Evolutionary conservation across 2,797 vertebrate species (phyloP), one percentile per base, ranked within the genome.

Genomic region (Hemibagrus guttatus): DNA sequence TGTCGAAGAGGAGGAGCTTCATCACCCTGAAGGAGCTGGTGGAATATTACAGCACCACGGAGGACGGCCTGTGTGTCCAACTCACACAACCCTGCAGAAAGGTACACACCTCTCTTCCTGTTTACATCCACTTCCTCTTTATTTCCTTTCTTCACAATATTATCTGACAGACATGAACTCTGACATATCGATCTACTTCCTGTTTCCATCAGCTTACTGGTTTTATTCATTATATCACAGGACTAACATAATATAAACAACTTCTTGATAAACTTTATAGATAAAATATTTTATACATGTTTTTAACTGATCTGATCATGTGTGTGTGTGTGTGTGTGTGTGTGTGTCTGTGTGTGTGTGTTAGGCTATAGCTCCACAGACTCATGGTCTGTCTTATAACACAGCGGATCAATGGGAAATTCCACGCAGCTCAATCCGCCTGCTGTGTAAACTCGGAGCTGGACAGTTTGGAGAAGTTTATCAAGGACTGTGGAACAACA

Each of bases 361-460:
- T 52, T 75, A 96, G 96, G 86, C 93, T 39, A 92, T 94, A 87
- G 94, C 91, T 26, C 96, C 96, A 4, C 94, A 94, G 87, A 96
- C 96, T 2, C 63, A 91, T 58, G 97, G 98, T 83, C 94, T 99
- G 89, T 98, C 97, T 0, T 98, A 99, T 91, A 95, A 98, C 94
- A 99, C 98, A 0, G 97, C 90, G 52, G 98, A 99, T 94, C 95
- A 97, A 0, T 99, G 98, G 98, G 98, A 99, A 92, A 99, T 99
- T 74, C 92, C 96, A 26, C 95, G 97, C 63, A 92, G 52, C 1
- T 98, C 97, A 72, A 87, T 99, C 85, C 92, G 93, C 80, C 88
- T 99, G 11, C 64, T 96, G 86, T 96, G 83, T 91, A 96, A 95
- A 90, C 91, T 99, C 83, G 98, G 98, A 54, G 95, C 96, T 0